Evolutionary conservation across 2,113 vertebrate genomes (phyloP).

Genomic region (Mastomys coucha): DNA sequence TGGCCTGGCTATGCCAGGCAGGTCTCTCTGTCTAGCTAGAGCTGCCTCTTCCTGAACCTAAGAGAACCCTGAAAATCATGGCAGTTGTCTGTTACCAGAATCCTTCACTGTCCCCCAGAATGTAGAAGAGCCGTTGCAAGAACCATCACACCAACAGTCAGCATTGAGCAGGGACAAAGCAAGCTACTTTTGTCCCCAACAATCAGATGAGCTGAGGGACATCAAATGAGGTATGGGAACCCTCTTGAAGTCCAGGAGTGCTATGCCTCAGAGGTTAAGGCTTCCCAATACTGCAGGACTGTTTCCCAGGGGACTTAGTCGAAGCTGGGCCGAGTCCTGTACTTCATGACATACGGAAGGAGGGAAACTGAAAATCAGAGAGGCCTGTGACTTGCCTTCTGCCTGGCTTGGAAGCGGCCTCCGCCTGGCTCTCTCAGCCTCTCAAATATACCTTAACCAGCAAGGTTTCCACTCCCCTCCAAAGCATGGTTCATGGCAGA

Average conservation of each 20-base stretch:
- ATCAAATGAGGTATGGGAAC: too few species aligned
- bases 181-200: not conserved
- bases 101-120: too few species aligned
- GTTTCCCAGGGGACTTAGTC: not conserved
- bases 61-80: not conserved
- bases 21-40: not conserved
- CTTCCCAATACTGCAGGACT: not conserved
- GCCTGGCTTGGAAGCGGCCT: not conserved
- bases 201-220: not conserved
- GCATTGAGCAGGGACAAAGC: not conserved
- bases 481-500: not conserved
- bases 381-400: rapidly evolving
- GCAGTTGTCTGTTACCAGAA: not conserved
- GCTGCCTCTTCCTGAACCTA: not conserved
- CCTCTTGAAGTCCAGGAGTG: too few species aligned
- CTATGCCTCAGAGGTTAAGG: not conserved
- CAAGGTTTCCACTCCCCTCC: not conserved
- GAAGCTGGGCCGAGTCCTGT: not conserved
- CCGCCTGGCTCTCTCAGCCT: not conserved
- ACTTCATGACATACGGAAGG: too few species aligned
- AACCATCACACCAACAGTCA: not conserved
- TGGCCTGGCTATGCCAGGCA: not conserved
- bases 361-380: not conserved
- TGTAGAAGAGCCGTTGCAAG: not conserved
- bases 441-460: not conserved